Evolutionary conservation across 1,140 invertebrate genomes (phyloP).

Genomic region (Dendrolimus punctatus): DNA sequence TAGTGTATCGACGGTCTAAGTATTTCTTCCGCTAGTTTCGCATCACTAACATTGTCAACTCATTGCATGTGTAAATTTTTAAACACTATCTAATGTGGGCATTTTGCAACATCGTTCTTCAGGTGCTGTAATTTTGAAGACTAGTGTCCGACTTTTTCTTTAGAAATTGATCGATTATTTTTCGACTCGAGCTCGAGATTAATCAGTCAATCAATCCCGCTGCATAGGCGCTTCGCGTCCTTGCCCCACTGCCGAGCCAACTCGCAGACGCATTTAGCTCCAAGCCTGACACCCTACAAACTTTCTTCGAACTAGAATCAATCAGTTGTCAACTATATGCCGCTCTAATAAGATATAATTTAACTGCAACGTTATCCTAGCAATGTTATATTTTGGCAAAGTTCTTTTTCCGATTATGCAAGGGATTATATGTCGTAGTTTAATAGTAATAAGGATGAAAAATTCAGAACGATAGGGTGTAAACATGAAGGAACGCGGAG

Average conservation of each 20-base stretch:
- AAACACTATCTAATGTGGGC: no score
- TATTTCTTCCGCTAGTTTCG: no score
- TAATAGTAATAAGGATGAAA: slow-evolving; percentile 14
- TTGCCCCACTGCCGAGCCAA: slow-evolving; percentile 65
- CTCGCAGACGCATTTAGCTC: slow-evolving; percentile 56
- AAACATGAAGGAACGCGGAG: slow-evolving; percentile 37
- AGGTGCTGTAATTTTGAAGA: no score
- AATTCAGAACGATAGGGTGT: slow-evolving; percentile 14
- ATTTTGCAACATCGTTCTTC: no score
- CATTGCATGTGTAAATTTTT: no score
- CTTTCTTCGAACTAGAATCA: slow-evolving; percentile 38
- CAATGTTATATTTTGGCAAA: slow-evolving; percentile 24
- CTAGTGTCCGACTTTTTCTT: no score
- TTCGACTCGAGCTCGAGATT: slow-evolving; percentile 34
- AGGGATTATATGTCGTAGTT: slow-evolving; percentile 25
- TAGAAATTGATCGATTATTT: not conserved
- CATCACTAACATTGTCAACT: no score
- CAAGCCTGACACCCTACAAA: slow-evolving; percentile 40
- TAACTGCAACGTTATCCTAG: slow-evolving; percentile 17
- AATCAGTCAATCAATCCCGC: slow-evolving; percentile 65
- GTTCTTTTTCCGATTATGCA: slow-evolving; percentile 15
- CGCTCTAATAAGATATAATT: slow-evolving; percentile 18
- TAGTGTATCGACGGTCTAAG: no score
- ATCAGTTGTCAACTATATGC: slow-evolving; percentile 38
- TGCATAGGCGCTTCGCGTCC: slow-evolving; percentile 59